Conservation (phyloP, 2,797 vertebrate species). For the Sebastes minor region DNA sequence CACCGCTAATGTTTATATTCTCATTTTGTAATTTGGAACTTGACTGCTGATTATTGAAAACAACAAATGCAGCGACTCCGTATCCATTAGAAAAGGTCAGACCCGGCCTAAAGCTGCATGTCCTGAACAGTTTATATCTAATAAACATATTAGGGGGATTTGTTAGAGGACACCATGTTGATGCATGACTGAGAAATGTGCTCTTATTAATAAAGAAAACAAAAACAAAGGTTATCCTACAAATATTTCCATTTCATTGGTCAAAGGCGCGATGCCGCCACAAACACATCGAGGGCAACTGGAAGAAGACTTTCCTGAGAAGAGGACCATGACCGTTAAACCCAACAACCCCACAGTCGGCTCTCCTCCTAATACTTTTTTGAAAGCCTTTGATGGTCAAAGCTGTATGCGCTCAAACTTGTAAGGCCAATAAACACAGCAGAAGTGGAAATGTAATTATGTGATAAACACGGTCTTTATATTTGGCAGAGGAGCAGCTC, state of each 20-base stretch:
- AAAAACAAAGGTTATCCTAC: background rate
- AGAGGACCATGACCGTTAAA: conserved; percentile 9
- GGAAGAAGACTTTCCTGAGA: conserved; percentile 16
- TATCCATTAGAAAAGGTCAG: conserved; percentile 22
- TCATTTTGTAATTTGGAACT: conserved; percentile 7
- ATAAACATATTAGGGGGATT: conserved; percentile 8
- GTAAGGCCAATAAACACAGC: conserved; percentile 57
- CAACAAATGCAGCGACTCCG: background rate
- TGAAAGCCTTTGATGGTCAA: conserved; percentile 33
- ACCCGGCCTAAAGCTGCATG: background rate
- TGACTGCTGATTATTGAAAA: conserved; percentile 21
- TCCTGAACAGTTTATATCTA: background rate
- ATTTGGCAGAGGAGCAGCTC: conserved; percentile 44
- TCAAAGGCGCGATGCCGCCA: background rate
- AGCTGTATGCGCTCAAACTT: conserved; percentile 46
- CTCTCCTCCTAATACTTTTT: conserved; percentile 18
- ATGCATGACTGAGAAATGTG: background rate
- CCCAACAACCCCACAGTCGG: background rate
- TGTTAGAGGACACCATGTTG: background rate
- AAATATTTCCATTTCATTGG: background rate
- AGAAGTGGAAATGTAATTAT: conserved; percentile 70
- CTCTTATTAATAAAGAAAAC: conserved; percentile 5
- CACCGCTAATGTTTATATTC: background rate
- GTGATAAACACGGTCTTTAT: conserved; percentile 66
- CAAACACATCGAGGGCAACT: background rate